Evolutionary conservation across 2,888 invertebrate genomes (phyloP).

Genomic region (Argyresthia goedartella): DNA sequence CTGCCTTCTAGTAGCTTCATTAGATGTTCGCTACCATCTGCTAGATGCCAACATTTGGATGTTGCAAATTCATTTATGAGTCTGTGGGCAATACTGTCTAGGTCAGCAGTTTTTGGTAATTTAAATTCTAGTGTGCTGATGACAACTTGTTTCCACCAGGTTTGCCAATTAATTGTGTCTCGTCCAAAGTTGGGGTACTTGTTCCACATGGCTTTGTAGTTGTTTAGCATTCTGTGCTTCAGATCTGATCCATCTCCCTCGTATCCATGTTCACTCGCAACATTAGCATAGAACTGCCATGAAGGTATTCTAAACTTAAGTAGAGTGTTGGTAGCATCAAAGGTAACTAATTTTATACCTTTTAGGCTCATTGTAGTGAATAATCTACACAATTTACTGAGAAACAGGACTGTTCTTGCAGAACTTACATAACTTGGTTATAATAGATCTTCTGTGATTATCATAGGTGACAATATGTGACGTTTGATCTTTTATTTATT

Average conservation of each 20-base stretch:
- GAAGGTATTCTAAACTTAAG: conserved; percentile 78
- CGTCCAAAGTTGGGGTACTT: conserved; percentile 87
- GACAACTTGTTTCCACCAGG: conserved; percentile 87
- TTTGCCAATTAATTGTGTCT: conserved; percentile 77
- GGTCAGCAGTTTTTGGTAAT: conserved; percentile 29
- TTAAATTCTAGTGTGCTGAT: conserved; percentile 73
- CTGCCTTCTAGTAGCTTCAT: conserved; percentile 68
- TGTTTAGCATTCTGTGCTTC: conserved; percentile 74
- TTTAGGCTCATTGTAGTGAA: conserved; percentile 43
- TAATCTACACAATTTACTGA: neutral
- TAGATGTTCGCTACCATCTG: conserved; percentile 75
- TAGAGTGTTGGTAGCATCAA: conserved; percentile 90
- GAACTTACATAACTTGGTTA: no score
- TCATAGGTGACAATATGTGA: no score
- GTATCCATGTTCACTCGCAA: conserved; percentile 79
- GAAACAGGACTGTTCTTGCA: no score
- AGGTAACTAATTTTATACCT: conserved; percentile 78
- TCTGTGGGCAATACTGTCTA: conserved; percentile 59
- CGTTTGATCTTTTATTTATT: neutral
- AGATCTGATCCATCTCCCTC: conserved; percentile 61
- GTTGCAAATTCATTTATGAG: conserved; percentile 80
- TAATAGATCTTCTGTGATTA: no score
- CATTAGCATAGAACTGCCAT: conserved; percentile 80
- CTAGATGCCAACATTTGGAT: conserved; percentile 77
- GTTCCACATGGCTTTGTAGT: conserved; percentile 74